Percentiles rank a stretch among this genome's conserved stretches.
Evolutionary conservation across 2,797 vertebrate species (phyloP).

Genomic region (Sardinella longiceps): DNA sequence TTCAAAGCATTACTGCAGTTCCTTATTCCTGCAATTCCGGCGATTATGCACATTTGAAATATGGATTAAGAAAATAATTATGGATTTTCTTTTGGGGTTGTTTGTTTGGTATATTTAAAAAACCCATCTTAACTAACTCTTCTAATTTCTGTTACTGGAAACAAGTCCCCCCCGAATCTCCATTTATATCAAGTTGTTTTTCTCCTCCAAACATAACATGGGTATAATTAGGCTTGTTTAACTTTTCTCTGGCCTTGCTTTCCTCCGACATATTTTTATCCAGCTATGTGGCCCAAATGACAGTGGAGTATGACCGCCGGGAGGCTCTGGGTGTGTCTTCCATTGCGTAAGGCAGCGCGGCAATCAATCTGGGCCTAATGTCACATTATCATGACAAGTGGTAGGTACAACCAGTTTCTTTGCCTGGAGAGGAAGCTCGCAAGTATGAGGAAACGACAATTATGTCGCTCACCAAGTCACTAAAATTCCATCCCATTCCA

Average conservation of each 20-base stretch:
- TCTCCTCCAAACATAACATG: constrained; percentile 10
- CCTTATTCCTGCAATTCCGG: too few species aligned
- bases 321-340: constrained; percentile 31
- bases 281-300: constrained; percentile 5
- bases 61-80: not conserved
- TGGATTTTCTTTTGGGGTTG: too few species aligned
- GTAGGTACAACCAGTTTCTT: constrained; percentile 52
- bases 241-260: not conserved
- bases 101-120: too few species aligned
- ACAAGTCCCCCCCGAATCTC: not conserved
- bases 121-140: too few species aligned
- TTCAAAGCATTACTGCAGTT: too few species aligned
- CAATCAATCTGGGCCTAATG: constrained; percentile 38
- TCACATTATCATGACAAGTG: constrained; percentile 44
- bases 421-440: constrained; percentile 1
- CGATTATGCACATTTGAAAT: not conserved
- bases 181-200: constrained; percentile 12
- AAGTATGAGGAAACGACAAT: constrained; percentile 16
- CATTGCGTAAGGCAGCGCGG: constrained; percentile 39
- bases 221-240: constrained; percentile 22
- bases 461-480: constrained; percentile 13
- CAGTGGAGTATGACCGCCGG: not conserved
- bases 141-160: not conserved
- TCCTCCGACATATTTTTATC: not conserved
- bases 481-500: not conserved